A percentile compares a stretch with the other conserved stretches of the same genome.
These are phyloP conservation scores for Loriculus beryllinus DNA, from an alignment of 2,797 vertebrate species.

Conservation along the genomic window DNA sequence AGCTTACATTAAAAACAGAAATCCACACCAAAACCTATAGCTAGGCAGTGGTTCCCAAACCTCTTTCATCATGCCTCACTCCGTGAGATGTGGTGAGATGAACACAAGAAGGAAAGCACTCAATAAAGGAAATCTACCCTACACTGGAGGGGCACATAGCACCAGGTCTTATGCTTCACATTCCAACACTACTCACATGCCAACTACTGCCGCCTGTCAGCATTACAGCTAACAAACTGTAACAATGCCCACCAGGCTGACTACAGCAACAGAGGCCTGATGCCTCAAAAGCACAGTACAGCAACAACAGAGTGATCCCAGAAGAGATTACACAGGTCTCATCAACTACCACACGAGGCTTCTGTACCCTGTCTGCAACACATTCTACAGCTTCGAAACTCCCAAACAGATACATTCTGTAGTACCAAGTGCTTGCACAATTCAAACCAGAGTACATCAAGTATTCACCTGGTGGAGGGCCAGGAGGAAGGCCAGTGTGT, in stretches of 20 bases:
- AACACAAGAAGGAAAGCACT: background rate
- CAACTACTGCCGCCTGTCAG: background rate
- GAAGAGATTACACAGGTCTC: background rate
- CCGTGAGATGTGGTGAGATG: background rate
- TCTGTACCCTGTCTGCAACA: background rate
- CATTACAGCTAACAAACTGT: background rate
- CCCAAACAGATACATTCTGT: background rate
- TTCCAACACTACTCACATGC: background rate
- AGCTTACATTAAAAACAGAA: background rate
- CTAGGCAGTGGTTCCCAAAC: background rate
- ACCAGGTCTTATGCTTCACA: background rate
- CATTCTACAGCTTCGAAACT: background rate
- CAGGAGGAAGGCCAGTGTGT: conserved; percentile 92
- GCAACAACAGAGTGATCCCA: background rate
- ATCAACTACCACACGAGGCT: background rate
- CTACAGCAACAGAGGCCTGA: background rate
- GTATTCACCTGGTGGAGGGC: conserved; percentile 89
- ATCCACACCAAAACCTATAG: background rate
- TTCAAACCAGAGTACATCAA: background rate
- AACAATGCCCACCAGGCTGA: background rate
- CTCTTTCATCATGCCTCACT: background rate
- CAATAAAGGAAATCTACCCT: background rate
- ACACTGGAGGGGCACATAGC: background rate
- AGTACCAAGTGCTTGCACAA: background rate
- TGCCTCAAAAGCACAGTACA: background rate